Percentiles rank a stretch among this genome's conserved stretches.
These are phyloP conservation scores for Oostethus manadensis DNA, from an alignment of 2,113 vertebrate genomes.

Conservation along the genomic window DNA sequence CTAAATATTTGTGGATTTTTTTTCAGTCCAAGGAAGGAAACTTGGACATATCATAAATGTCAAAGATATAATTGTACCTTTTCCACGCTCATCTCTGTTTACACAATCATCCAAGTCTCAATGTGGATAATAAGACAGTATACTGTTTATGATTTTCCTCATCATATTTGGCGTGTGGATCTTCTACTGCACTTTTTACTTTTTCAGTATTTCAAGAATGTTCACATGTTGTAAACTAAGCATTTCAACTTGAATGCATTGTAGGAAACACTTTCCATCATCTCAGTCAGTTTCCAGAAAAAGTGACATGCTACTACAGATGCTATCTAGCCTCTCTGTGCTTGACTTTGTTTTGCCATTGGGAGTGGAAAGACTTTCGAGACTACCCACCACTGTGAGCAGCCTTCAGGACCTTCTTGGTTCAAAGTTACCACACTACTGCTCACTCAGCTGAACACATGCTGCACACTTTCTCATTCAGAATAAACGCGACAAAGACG, in stretches of 20 bases:
- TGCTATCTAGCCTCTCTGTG: constrained; percentile 39
- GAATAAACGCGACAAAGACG: no score
- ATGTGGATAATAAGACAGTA: not conserved
- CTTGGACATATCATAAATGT: constrained; percentile 2
- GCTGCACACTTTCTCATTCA: no score
- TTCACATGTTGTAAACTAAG: not conserved
- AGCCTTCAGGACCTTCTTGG: constrained; percentile 17
- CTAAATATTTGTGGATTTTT: constrained; percentile 6
- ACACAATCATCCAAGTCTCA: not conserved
- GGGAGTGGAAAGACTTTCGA: constrained; percentile 49
- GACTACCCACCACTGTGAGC: constrained; percentile 15
- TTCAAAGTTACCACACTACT: constrained; percentile 41
- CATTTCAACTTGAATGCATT: constrained; percentile 41
- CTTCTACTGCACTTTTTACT: not conserved
- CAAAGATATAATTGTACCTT: constrained; percentile 5
- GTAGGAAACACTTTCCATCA: constrained; percentile 46
- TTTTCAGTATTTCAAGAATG: not conserved
- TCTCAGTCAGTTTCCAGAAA: constrained; percentile 56
- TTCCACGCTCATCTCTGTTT: constrained; percentile 11
- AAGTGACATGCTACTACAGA: constrained; percentile 19
- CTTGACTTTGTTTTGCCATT: constrained; percentile 36
- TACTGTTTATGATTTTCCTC: not conserved
- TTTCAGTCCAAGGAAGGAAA: constrained; percentile 3
- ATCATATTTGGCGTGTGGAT: not conserved
- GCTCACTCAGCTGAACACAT: no score